Evolutionary conservation across 2,797 vertebrate genomes (phyloP).

Genomic region (Lutjanus argentimaculatus): DNA sequence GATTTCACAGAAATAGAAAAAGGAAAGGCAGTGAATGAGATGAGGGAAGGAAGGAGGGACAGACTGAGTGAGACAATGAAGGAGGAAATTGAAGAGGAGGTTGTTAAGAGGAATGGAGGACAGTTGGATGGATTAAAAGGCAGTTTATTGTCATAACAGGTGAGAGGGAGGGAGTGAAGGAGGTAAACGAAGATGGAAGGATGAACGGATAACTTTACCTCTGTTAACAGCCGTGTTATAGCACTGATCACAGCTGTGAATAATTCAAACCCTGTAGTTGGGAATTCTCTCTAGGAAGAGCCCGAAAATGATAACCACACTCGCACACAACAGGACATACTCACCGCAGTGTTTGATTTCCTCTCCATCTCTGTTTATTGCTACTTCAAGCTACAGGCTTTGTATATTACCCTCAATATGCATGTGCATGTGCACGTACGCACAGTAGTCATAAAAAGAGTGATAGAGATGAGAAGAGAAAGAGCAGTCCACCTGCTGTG

Average conservation of each 20-base stretch:
- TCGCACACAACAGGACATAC: conserved; percentile 1
- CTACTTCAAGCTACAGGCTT: conserved; percentile 31
- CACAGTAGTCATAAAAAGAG: conserved; percentile 18
- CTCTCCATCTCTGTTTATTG: conserved; percentile 30
- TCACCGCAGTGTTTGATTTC: conserved; percentile 24
- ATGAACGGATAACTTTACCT: conserved; percentile 70
- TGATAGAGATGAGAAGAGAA: conserved; percentile 10
- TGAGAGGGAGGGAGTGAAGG: conserved; percentile 34
- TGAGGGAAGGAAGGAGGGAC: conserved; percentile 26
- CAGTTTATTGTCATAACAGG: conserved; percentile 66
- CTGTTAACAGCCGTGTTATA: conserved; percentile 81
- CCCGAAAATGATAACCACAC: conserved; percentile 46
- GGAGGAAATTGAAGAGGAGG: conserved; percentile 71
- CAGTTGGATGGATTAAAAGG: conserved; percentile 61
- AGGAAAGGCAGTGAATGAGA: conserved; percentile 37
- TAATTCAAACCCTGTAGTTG: conserved; percentile 79
- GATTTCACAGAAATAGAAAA: conserved; percentile 19
- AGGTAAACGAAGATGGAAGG: conserved; percentile 55
- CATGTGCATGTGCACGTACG: not conserved
- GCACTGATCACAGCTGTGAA: conserved; percentile 81
- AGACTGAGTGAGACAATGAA: conserved; percentile 64
- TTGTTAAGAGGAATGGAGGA: conserved; percentile 44
- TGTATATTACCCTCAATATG: conserved; percentile 10
- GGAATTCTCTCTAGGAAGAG: conserved; percentile 71
- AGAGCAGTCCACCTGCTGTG: conserved; percentile 49